phyloP scores from a whole-genome alignment of 2,797 vertebrate genomes.

The Meriones psammophilus region DNA sequence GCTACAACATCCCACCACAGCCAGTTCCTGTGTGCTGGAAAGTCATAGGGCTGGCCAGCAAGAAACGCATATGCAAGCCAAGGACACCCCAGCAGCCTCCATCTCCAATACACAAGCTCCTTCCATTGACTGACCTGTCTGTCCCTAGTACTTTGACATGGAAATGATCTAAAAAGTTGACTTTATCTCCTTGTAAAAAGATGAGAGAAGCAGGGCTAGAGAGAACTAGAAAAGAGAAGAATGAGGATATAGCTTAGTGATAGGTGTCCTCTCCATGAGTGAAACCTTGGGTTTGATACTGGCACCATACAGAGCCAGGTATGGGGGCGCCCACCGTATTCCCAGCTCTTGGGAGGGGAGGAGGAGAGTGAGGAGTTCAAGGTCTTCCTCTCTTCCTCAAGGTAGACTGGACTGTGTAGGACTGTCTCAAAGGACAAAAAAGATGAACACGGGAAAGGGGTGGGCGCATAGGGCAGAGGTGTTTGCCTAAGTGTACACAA shows the following conservation, averaged over 20 bases:
- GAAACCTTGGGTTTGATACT: neutral
- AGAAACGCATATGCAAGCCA: neutral
- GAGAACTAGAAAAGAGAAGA: neutral
- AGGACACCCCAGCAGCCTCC: neutral
- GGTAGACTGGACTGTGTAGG: neutral
- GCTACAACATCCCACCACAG: neutral
- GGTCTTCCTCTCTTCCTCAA: neutral
- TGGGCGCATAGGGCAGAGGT: no score
- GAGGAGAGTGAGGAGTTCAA: neutral
- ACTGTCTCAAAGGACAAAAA: neutral
- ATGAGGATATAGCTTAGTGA: neutral
- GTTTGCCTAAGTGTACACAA: neutral
- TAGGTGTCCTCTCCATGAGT: no score
- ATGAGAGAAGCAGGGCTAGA: conserved; percentile 12
- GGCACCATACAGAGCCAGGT: neutral
- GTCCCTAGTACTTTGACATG: neutral
- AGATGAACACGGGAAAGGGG: neutral
- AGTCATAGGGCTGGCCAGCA: neutral
- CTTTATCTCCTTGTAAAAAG: conserved; percentile 47
- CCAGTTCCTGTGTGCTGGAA: neutral
- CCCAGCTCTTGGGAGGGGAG: neutral
- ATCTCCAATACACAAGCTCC: neutral
- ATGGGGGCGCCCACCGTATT: neutral
- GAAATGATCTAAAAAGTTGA: conserved; percentile 36
- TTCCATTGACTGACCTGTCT: conserved; percentile 12